These are phyloP conservation scores for Lytechinus pictus DNA, from an alignment of 35 echinoderm and acorn worm genomes.

Conservation along the genomic window DNA sequence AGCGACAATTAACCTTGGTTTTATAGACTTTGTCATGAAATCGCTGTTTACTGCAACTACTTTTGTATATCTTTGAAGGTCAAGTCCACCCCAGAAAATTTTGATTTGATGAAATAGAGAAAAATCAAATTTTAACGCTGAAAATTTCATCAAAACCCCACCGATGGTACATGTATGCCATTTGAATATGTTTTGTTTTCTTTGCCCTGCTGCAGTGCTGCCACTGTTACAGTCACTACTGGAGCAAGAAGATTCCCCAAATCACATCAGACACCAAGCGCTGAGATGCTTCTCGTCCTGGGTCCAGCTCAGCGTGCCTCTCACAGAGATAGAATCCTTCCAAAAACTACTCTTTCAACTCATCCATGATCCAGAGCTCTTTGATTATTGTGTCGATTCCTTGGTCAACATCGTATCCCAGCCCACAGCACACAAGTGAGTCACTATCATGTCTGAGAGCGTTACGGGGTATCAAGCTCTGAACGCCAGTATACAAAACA, in stretches of 20 bases:
- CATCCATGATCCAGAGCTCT: slow-evolving; percentile 78
- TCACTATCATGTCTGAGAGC: background rate
- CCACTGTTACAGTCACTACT: slow-evolving; percentile 81
- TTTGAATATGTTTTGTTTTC: background rate
- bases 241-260: slow-evolving; percentile 74
- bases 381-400: slow-evolving; percentile 91
- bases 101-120: no score
- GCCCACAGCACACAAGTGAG: slow-evolving; percentile 93
- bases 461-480: no score
- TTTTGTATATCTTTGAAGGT: no score
- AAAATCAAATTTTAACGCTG: no score
- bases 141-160: no score
- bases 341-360: slow-evolving; percentile 81
- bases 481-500: no score
- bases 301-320: slow-evolving; percentile 88
- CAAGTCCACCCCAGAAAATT: no score
- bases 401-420: slow-evolving; percentile 81
- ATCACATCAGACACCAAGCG: slow-evolving; percentile 80
- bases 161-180: no score
- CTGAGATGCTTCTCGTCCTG: slow-evolving; percentile 93
- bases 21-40: no score
- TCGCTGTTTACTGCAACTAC: no score
- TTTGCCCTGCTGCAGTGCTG: slow-evolving; percentile 61
- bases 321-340: slow-evolving; percentile 85
- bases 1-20: no score